A percentile compares a stretch with the other conserved stretches of the same genome.
Conservation (phyloP, 1,140 invertebrate species). For the Drusus annulatus region DNA sequence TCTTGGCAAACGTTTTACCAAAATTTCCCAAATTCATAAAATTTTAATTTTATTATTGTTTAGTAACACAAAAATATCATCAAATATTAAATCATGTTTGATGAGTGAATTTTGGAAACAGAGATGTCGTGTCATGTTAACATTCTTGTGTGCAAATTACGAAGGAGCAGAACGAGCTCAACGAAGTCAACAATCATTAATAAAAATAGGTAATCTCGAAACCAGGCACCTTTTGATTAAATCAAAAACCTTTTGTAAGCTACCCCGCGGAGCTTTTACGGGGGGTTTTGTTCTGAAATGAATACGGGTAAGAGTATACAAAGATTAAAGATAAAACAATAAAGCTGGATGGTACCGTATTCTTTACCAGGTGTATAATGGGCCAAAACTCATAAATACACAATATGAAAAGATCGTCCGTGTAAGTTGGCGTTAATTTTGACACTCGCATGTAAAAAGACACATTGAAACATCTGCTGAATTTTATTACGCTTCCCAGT, state of each 20-base stretch:
- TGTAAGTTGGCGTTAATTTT: slow-evolving; percentile 28
- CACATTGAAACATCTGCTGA: slow-evolving; percentile 28
- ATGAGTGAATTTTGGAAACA: slow-evolving; percentile 1
- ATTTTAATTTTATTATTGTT: too few relatives aligned
- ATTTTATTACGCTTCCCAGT: background rate
- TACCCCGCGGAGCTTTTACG: slow-evolving; percentile 16
- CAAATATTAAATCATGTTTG: background rate
- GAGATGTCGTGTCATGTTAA: background rate
- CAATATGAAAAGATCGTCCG: slow-evolving; percentile 7
- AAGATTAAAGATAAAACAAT: slow-evolving; percentile 18
- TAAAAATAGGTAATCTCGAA: background rate
- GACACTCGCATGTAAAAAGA: slow-evolving; percentile 7
- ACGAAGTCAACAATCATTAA: slow-evolving; percentile 12
- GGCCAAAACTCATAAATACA: slow-evolving; percentile 30
- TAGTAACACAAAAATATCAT: too few relatives aligned
- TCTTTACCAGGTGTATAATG: slow-evolving; percentile 27
- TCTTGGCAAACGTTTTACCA: too few relatives aligned
- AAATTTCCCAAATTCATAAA: too few relatives aligned
- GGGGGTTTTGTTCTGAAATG: slow-evolving; percentile 24
- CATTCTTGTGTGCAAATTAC: background rate
- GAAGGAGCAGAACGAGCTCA: background rate
- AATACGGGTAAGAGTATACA: slow-evolving; percentile 14
- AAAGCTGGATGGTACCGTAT: slow-evolving; percentile 17
- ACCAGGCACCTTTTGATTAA: slow-evolving; percentile 5
- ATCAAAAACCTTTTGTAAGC: slow-evolving; percentile 1